A percentile compares a stretch with the other conserved stretches of the same genome.
phyloP scores from a whole-genome alignment of 1,140 invertebrate genomes.

The Cepaea nemoralis region DNA sequence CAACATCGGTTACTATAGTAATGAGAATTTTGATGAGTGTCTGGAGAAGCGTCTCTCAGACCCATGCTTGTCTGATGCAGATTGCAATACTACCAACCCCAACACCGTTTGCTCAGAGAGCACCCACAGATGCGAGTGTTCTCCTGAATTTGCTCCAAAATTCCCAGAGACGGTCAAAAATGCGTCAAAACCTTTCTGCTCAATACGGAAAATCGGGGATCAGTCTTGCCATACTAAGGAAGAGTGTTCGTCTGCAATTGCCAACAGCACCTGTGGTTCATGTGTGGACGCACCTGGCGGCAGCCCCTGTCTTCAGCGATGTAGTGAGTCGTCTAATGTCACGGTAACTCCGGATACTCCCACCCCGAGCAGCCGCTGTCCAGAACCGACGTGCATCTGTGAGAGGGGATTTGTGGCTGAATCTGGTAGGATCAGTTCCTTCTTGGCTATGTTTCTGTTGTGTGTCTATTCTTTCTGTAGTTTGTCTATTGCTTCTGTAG shows the following conservation, averaged over 20 bases:
- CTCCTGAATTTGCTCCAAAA: background rate
- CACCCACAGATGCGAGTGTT: background rate
- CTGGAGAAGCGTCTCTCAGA: background rate
- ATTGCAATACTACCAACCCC: background rate
- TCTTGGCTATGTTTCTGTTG: no score
- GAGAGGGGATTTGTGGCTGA: no score
- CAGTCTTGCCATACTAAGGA: background rate
- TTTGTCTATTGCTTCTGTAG: no score
- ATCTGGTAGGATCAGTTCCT: no score
- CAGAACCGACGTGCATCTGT: no score
- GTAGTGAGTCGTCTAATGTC: no score
- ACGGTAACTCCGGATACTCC: no score
- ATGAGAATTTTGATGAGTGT: background rate
- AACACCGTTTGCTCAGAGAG: background rate
- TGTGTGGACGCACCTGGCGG: background rate
- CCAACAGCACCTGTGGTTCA: slow-evolving; percentile 10
- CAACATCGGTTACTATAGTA: background rate
- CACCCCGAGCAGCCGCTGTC: no score
- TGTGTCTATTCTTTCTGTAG: no score
- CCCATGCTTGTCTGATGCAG: background rate
- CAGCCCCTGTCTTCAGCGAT: background rate
- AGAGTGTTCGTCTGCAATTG: background rate
- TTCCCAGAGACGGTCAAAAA: background rate
- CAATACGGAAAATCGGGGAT: background rate
- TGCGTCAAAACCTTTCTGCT: background rate